Evolutionary conservation across 2,888 invertebrate species (phyloP), one percentile per base, ranked within the genome.

Genomic region (Melanophora roralis): DNA sequence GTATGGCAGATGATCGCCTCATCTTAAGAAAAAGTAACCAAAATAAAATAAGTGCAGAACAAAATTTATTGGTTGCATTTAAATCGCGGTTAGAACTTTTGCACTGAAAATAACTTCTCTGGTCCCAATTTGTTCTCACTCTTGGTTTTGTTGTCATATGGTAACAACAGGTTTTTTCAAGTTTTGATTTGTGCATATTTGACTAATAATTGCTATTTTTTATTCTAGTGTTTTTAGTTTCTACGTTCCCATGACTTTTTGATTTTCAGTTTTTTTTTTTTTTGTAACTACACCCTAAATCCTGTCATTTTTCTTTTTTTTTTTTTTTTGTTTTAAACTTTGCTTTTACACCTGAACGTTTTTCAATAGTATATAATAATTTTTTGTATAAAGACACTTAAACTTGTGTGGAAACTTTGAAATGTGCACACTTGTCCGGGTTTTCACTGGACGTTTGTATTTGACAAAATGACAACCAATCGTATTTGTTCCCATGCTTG

Each of bases 391-490:
- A n/a, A 34, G 0, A 19, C 4, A 51, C 40, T 14, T 34, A 27
- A 12, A 27, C n/a, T 4, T 59, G 27, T 43, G 27, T 59, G 38
- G 11, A 49, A 36, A 38, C 19, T 23, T 38, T 27, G 23, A 14
- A 8, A 38, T 64, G 55, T 21, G 62, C 23, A 27, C 9, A 71
- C 49, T 27, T 64, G 73, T 21, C 27, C 55, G 49, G 43, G 57
- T 60, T 49, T 57, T 40, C 53, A 43, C 62, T 72, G 67, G 49
- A 75, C 75, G 34, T 72, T 47, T 57, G 72, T 64, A 72, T 80
- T 85, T 86, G 85, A 86, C 85, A 85, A 86, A 86, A 84, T 85
- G 86, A 86, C 85, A 86, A 85, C 86, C 86, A 86, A 86, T 86
- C 85, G 85, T 82, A 83, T 83, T 76, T 38, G 83, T 84, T 85